Conservation (phyloP, 2,113 vertebrate species). For the Barnardius zonarius region DNA sequence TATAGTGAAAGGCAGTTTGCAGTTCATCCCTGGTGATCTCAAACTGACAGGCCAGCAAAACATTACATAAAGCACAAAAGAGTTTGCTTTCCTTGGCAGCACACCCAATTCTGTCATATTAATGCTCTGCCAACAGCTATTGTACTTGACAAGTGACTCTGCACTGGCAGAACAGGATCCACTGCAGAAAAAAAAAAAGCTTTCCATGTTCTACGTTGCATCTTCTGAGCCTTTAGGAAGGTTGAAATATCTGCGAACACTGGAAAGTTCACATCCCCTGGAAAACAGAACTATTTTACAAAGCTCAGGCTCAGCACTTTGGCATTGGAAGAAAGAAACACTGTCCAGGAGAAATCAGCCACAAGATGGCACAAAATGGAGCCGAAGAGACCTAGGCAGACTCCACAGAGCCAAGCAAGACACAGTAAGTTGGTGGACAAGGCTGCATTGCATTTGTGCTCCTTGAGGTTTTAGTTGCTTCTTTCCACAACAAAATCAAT, state of each 20-base stretch:
- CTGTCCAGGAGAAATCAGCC: neutral
- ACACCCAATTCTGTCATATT: neutral
- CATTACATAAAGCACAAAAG: slow-evolving; percentile 8
- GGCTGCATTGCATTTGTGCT: neutral
- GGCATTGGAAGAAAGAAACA: neutral
- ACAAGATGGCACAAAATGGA: neutral
- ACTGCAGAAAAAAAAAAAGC: neutral
- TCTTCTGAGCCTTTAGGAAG: neutral
- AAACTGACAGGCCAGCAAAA: slow-evolving; percentile 18
- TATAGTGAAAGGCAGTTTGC: slow-evolving; percentile 42
- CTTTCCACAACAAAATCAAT: neutral
- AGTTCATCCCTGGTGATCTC: slow-evolving; percentile 21
- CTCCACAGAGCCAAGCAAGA: neutral
- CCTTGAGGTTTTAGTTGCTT: neutral
- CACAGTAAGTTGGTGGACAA: neutral
- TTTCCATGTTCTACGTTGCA: neutral
- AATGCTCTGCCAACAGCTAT: slow-evolving; percentile 49
- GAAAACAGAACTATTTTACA: neutral
- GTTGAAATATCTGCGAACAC: neutral
- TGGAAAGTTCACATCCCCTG: neutral
- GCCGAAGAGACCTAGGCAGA: neutral
- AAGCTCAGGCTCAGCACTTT: neutral
- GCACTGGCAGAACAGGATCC: neutral
- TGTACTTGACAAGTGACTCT: slow-evolving; percentile 66
- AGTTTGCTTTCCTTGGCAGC: slow-evolving; percentile 59